These are phyloP conservation scores for Arnoldichthys spilopterus DNA, from an alignment of 2,797 vertebrate genomes.

Conservation along the genomic window DNA sequence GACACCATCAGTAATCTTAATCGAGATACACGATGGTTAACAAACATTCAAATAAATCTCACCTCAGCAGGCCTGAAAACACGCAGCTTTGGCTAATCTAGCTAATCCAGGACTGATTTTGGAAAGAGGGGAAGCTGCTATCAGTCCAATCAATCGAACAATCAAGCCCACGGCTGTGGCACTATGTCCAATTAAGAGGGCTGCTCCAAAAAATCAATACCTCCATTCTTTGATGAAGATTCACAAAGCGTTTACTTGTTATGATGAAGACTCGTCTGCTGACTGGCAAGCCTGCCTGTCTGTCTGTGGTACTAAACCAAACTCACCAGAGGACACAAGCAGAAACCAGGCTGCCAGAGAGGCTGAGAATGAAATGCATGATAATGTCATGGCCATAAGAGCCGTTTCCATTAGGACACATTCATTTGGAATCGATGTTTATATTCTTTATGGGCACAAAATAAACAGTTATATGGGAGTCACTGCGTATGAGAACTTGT, in stretches of 20 bases:
- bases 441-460: not conserved
- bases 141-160: constrained; percentile 56
- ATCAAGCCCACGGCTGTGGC: constrained; percentile 46
- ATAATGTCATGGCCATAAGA: constrained; percentile 18
- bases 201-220: constrained; percentile 57
- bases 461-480: not conserved
- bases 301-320: constrained; percentile 33
- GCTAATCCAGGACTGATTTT: constrained; percentile 40
- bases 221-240: constrained; percentile 37
- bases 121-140: constrained; percentile 30
- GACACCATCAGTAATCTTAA: not conserved
- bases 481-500: not conserved
- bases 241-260: constrained; percentile 31
- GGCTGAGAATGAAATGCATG: not conserved
- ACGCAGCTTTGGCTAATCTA: constrained; percentile 28
- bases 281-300: constrained; percentile 35
- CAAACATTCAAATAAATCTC: constrained; percentile 25
- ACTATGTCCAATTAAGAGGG: constrained; percentile 53
- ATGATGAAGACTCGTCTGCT: constrained; percentile 26
- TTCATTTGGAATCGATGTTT: constrained; percentile 25
- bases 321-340: constrained; percentile 12
- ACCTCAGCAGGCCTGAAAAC: constrained; percentile 15
- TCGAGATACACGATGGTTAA: constrained; percentile 11
- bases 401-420: constrained; percentile 9
- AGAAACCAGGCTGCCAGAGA: constrained; percentile 21